Evolutionary conservation across 2,797 vertebrate genomes (phyloP).

Genomic region (Buceros bicornis): DNA sequence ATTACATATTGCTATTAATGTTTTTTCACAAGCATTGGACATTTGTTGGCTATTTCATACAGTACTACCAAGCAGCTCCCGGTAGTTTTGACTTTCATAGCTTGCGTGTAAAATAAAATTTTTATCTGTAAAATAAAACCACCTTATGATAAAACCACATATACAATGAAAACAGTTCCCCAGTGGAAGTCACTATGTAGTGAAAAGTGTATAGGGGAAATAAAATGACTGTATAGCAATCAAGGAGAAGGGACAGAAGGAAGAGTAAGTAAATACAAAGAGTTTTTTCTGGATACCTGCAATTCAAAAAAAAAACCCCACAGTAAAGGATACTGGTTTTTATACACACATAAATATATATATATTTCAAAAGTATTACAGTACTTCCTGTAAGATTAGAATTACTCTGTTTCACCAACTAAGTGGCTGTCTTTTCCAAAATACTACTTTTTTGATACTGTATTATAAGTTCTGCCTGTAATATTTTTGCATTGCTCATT

Average conservation of each 20-base stretch:
- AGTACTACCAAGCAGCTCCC: conserved; percentile 70
- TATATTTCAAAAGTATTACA: conserved; percentile 75
- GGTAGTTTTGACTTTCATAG: conserved; percentile 73
- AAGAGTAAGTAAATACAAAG: conserved; percentile 29
- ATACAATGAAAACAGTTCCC: conserved; percentile 52
- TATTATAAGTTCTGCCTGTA: conserved; percentile 79
- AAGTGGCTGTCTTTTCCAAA: conserved; percentile 77
- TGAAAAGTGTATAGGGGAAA: conserved; percentile 68
- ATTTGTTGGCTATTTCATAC: conserved; percentile 73
- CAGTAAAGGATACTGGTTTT: conserved; percentile 75
- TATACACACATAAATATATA: conserved; percentile 75
- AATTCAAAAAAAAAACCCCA: conserved; percentile 46
- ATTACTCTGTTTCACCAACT: conserved; percentile 67
- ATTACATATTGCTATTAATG: conserved; percentile 74
- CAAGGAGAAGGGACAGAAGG: conserved; percentile 21
- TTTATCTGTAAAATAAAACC: conserved; percentile 76
- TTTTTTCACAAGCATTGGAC: conserved; percentile 68
- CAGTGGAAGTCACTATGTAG: conserved; percentile 56
- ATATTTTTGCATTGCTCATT: conserved; percentile 80
- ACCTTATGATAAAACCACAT: conserved; percentile 64
- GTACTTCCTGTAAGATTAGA: conserved; percentile 75
- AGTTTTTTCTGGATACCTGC: conserved; percentile 63
- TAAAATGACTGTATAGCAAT: conserved; percentile 68
- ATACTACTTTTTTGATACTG: conserved; percentile 78
- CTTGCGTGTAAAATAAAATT: conserved; percentile 76